Evolutionary conservation across 2,113 vertebrate species (phyloP).

Genomic region (Melanerpes formicivorus): DNA sequence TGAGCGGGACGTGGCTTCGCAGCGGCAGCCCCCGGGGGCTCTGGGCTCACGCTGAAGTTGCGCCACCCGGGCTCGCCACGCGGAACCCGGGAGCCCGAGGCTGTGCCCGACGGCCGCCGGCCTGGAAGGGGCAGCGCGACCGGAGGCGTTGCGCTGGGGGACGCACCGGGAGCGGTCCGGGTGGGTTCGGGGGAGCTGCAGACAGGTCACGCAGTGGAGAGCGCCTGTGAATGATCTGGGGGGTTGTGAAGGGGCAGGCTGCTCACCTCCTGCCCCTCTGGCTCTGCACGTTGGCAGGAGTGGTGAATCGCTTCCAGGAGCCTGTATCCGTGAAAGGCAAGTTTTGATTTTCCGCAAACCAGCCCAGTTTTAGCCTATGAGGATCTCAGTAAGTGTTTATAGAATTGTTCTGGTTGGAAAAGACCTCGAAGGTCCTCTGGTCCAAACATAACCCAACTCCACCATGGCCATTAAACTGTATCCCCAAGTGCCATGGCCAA

Average conservation of each 20-base stretch:
- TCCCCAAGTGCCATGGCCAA: too few relatives aligned
- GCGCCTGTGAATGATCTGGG: neutral
- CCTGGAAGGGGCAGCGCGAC: neutral
- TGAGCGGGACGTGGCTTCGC: neutral
- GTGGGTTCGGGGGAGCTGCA: rapidly evolving
- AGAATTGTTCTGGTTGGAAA: too few relatives aligned
- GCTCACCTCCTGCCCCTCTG: too few relatives aligned
- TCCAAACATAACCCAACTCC: too few relatives aligned
- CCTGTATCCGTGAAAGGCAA: neutral
- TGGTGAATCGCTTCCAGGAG: neutral
- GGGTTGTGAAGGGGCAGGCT: neutral
- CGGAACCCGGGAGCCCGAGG: rapidly evolving
- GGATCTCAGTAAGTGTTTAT: neutral
- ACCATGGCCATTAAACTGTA: too few relatives aligned
- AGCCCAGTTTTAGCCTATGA: neutral
- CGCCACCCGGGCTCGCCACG: rapidly evolving
- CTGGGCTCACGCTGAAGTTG: rapidly evolving
- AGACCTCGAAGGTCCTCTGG: too few relatives aligned
- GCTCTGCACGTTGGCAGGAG: neutral
- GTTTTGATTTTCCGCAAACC: neutral
- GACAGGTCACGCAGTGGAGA: rapidly evolving
- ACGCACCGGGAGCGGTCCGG: rapidly evolving
- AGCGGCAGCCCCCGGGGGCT: too few relatives aligned
- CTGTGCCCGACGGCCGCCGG: rapidly evolving
- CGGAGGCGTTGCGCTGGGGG: rapidly evolving